A percentile compares a stretch with the other conserved stretches of the same genome.
phyloP scores from a whole-genome alignment of 2,113 vertebrate species.

The Tachysurus fulvidraco region DNA sequence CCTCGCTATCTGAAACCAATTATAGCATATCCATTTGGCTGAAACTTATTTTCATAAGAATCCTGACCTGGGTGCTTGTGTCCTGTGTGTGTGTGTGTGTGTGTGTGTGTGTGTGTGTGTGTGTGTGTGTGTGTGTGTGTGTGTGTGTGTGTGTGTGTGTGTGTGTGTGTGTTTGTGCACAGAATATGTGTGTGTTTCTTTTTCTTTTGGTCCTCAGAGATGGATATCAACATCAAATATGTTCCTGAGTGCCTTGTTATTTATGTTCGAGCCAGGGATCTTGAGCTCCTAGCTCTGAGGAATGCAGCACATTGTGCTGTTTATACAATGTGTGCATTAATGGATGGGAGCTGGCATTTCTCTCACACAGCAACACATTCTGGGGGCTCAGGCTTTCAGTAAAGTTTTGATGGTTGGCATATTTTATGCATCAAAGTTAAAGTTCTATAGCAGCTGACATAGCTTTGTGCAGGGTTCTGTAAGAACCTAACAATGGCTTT shows the following conservation, averaged over 20 bases:
- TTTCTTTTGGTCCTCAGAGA: constrained; percentile 83
- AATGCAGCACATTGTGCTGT: constrained; percentile 98
- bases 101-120: constrained; percentile 36
- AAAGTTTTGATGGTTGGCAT: constrained; percentile 30
- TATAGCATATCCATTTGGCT: constrained; percentile 97
- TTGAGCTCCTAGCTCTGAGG: constrained; percentile 90
- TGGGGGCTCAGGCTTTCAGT: constrained; percentile 20
- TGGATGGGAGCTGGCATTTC: constrained; percentile 91
- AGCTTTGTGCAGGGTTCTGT: constrained; percentile 31
- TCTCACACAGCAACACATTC: constrained; percentile 88
- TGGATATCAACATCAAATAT: constrained; percentile 99
- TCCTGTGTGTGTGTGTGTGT: constrained; percentile 32
- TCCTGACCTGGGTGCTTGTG: constrained; percentile 81
- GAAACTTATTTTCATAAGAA: constrained; percentile 98
- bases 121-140: too few relatives aligned
- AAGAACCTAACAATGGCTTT: background rate
- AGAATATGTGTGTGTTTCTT: constrained; percentile 66
- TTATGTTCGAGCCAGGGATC: constrained; percentile 89
- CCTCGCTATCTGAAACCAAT: constrained; percentile 99
- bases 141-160: constrained; percentile 35
- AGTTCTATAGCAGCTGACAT: constrained; percentile 27
- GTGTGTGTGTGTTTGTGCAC: constrained; percentile 22
- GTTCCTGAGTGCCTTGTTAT: constrained; percentile 99
- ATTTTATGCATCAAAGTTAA: constrained; percentile 30
- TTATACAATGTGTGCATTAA: constrained; percentile 98